phyloP scores from a whole-genome alignment of 2,797 vertebrate genomes.

The Spondyliosoma cantharus region DNA sequence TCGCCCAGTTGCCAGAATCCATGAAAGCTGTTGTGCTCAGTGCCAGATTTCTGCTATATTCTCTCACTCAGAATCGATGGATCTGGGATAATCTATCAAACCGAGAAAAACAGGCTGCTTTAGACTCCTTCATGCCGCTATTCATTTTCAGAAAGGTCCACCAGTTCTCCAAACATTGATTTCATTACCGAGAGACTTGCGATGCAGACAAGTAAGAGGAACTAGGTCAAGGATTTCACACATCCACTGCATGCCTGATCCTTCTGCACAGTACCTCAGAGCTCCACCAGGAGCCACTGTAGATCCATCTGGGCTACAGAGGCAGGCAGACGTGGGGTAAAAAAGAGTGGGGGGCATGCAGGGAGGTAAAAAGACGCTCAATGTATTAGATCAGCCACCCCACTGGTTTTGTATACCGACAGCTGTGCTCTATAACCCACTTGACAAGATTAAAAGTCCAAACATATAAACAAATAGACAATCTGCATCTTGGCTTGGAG shows the following conservation, averaged over 20 bases:
- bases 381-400: conserved; percentile 79
- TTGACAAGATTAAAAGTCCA: conserved; percentile 83
- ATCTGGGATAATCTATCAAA: conserved; percentile 46
- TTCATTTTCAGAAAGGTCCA: conserved; percentile 37
- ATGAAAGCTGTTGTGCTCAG: conserved; percentile 37
- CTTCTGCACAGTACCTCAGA: conserved; percentile 46
- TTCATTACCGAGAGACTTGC: conserved; percentile 64
- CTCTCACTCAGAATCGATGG: conserved; percentile 35
- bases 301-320: conserved; percentile 66
- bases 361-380: conserved; percentile 69
- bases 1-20: conserved; percentile 45
- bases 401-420: conserved; percentile 80
- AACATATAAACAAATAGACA: conserved; percentile 82
- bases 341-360: conserved; percentile 43
- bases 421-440: conserved; percentile 83
- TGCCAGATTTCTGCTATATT: conserved; percentile 31
- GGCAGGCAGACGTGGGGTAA: conserved; percentile 16
- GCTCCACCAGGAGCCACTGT: conserved; percentile 82
- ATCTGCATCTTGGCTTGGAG: conserved; percentile 74
- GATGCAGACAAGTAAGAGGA: conserved; percentile 33
- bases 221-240: conserved; percentile 80
- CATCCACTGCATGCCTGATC: conserved; percentile 32
- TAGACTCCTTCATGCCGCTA: conserved; percentile 21
- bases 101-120: neutral
- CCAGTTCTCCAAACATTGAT: conserved; percentile 51